phyloP scores from a whole-genome alignment of 2,797 vertebrate genomes.

The Chloroceryle inda region DNA sequence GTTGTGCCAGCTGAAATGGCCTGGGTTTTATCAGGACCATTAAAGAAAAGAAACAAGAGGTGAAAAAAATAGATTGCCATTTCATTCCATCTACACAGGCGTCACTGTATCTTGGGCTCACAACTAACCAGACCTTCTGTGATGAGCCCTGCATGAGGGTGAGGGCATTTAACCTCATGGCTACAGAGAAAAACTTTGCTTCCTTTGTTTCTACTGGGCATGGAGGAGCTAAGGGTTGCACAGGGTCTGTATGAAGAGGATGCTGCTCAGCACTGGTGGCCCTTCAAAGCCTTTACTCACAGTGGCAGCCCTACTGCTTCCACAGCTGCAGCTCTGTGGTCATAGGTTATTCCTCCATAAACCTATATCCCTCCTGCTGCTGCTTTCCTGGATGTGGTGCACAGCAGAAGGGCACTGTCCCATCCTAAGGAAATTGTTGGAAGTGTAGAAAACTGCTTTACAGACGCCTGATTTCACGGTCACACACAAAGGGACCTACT shows the following conservation, averaged over 20 bases:
- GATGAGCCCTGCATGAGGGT: background rate
- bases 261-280: background rate
- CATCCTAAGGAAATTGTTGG: background rate
- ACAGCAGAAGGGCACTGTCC: background rate
- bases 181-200: background rate
- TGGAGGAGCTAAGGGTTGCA: background rate
- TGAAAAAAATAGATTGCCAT: background rate
- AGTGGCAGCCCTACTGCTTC: background rate
- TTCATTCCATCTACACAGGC: background rate
- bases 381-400: background rate
- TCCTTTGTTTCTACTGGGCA: accelerated
- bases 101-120: accelerated
- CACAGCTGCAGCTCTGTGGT: background rate
- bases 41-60: conserved; percentile 37
- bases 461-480: accelerated
- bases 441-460: background rate
- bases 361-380: background rate
- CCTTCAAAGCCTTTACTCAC: accelerated
- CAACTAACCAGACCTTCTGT: background rate
- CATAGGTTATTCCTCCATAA: background rate
- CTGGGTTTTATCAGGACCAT: conserved; percentile 61
- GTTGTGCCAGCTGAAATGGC: conserved; percentile 29
- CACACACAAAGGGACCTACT: accelerated
- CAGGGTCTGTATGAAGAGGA: accelerated
- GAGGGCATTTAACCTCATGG: background rate